Evolutionary conservation across 1,140 invertebrate genomes (phyloP), one percentile per base, ranked within the genome.

Genomic region (Zaprionus vittiger): DNA sequence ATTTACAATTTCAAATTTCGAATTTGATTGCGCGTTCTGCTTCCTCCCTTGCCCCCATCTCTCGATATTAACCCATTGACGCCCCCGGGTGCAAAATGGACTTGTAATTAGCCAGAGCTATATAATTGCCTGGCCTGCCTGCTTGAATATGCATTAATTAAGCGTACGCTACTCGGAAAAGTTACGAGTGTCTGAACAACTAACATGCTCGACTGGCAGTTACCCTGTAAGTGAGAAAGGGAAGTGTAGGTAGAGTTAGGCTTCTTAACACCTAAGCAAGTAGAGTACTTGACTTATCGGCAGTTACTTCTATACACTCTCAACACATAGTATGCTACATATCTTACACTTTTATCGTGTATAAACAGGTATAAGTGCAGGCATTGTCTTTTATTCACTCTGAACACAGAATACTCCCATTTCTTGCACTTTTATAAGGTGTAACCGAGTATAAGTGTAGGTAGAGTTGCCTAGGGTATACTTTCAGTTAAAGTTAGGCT

Each of bases 141-240:
- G 65, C 67, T 76, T 81, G 81, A 81, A 84, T 89, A 67, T 84
- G 84, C 84, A 89, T 90, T 90, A 84, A 89, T 89, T 90, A 77
- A 79, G 83, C 83, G 83, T 34, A 9, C 20, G 47, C 9, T 24
- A 52, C 20, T 7, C 4, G 20, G 47, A 4, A 52, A 52, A 52
- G 20, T 52, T 52, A 20, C 17, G 17, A 11, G 17, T 17, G 2
- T 11, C 4, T 2, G 9, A 3, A 6, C 0, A 17, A 17, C 41
- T 17, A 7, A 31, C 28, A 5, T 41, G n/a, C 6, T 12, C 20
- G 47, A 52, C 47, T 2, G 4, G 0, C 20, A 52, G 47, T 11
- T 52, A 52, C 47, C 47, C 47, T 24, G 47, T 24, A 52, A 7
- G 47, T 15, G 3, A 7, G 7, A 5, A 1, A 24, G 4, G 15